Evolutionary conservation across 2,888 invertebrate genomes (phyloP).

Genomic region (Orthosia cruda): DNA sequence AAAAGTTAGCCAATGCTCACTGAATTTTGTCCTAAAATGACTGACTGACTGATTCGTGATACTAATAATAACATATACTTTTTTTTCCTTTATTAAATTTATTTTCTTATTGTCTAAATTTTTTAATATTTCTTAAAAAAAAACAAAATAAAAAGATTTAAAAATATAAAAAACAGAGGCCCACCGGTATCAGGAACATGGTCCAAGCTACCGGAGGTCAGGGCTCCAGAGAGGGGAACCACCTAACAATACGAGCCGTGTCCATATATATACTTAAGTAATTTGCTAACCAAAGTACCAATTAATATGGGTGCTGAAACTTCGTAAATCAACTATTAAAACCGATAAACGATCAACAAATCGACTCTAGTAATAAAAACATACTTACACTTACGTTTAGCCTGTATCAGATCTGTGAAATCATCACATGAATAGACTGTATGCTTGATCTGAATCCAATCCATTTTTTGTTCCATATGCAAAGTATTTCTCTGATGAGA

Average conservation of each 20-base stretch:
- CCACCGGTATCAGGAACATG: too few species aligned
- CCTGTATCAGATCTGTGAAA: constrained; percentile 33
- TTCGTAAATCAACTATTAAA: constrained; percentile 1
- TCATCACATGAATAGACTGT: constrained; percentile 37
- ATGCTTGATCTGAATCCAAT: constrained; percentile 46
- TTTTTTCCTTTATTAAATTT: too few species aligned
- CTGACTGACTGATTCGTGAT: not conserved
- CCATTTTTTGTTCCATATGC: constrained; percentile 55
- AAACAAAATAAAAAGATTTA: too few species aligned
- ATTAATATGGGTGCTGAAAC: not conserved
- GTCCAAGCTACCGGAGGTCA: too few species aligned
- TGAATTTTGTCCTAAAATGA: not conserved
- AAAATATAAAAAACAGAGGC: too few species aligned
- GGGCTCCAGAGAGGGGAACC: too few species aligned
- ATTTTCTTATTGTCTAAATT: too few species aligned
- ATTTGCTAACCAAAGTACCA: too few species aligned
- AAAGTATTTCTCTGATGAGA: constrained; percentile 51
- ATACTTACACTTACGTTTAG: constrained; percentile 33
- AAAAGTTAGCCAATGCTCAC: not conserved
- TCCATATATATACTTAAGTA: too few species aligned
- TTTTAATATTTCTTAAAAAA: too few species aligned
- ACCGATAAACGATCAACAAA: constrained; percentile 16
- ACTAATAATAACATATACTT: too few species aligned
- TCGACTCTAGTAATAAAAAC: constrained; percentile 6
- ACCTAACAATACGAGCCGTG: too few species aligned